Percentiles rank a stretch among this genome's conserved stretches.
phyloP scores from a whole-genome alignment of 1,140 invertebrate genomes.

The Cepaea nemoralis region DNA sequence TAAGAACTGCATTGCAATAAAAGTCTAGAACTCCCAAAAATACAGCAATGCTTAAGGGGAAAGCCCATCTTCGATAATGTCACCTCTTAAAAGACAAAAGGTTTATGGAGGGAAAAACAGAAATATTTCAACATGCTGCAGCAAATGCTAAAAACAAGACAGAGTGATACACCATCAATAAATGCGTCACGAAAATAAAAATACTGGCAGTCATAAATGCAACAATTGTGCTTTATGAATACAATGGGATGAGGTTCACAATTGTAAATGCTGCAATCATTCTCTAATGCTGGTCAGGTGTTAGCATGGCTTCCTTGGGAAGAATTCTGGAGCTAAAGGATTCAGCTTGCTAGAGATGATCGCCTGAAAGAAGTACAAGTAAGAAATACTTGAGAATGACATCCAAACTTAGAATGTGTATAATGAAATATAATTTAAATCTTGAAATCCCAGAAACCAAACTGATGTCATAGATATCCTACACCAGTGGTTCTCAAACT shows the following conservation, averaged over 20 bases:
- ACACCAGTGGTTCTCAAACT: too few species aligned
- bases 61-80: too few species aligned
- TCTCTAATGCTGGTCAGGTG: background rate
- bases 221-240: background rate
- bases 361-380: constrained; percentile 11
- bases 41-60: too few species aligned
- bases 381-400: too few species aligned
- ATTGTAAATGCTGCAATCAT: constrained; percentile 3
- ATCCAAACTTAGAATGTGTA: too few species aligned
- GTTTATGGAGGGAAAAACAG: too few species aligned
- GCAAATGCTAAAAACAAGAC: background rate
- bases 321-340: constrained; percentile 33
- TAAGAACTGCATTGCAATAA: too few species aligned
- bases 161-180: background rate
- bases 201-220: background rate
- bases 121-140: constrained; percentile 2
- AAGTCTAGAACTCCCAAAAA: too few species aligned
- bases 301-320: constrained; percentile 21
- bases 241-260: background rate
- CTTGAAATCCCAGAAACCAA: too few species aligned
- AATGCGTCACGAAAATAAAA: background rate
- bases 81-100: too few species aligned
- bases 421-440: too few species aligned
- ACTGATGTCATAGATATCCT: too few species aligned
- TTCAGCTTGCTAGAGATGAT: constrained; percentile 34